These are phyloP conservation scores for Drosophila nr. medialis DNA, from an alignment of 2,888 invertebrate genomes.

Conservation along the genomic window DNA sequence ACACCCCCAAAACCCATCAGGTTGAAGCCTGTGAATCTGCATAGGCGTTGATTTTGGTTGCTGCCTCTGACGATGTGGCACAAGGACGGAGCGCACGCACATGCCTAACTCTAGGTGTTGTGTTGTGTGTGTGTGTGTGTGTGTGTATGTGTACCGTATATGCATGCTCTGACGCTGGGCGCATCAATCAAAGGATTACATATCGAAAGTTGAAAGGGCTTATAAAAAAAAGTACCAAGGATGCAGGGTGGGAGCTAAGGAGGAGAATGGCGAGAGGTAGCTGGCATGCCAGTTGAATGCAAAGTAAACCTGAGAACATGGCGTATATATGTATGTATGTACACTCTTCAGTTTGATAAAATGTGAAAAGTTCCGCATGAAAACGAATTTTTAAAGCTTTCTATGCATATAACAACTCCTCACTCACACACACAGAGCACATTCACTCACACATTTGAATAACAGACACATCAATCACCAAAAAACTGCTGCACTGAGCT, in stretches of 20 bases:
- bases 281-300: constrained; percentile 72
- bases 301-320: constrained; percentile 53
- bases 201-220: constrained; percentile 77
- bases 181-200: constrained; percentile 80
- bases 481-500: constrained; percentile 48
- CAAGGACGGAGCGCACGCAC: constrained; percentile 43
- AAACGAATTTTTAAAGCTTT: constrained; percentile 63
- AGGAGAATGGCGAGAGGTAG: background rate
- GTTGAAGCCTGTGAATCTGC: constrained; percentile 60
- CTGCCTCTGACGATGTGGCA: constrained; percentile 22
- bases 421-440: no score
- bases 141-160: constrained; percentile 10
- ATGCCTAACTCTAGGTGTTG: constrained; percentile 27
- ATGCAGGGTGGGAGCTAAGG: background rate
- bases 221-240: constrained; percentile 44
- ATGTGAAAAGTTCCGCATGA: constrained; percentile 64
- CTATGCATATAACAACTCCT: constrained; percentile 22
- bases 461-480: constrained; percentile 66
- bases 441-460: constrained; percentile 50
- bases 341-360: constrained; percentile 37
- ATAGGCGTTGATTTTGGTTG: constrained; percentile 74
- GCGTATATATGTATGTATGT: background rate
- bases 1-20: constrained; percentile 39
- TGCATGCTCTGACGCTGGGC: constrained; percentile 57
- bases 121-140: constrained; percentile 10